A percentile compares a stretch with the other conserved stretches of the same genome.
These are phyloP conservation scores for Branchellion lobata DNA, from an alignment of 2,888 invertebrate species.

Conservation along the genomic window DNA sequence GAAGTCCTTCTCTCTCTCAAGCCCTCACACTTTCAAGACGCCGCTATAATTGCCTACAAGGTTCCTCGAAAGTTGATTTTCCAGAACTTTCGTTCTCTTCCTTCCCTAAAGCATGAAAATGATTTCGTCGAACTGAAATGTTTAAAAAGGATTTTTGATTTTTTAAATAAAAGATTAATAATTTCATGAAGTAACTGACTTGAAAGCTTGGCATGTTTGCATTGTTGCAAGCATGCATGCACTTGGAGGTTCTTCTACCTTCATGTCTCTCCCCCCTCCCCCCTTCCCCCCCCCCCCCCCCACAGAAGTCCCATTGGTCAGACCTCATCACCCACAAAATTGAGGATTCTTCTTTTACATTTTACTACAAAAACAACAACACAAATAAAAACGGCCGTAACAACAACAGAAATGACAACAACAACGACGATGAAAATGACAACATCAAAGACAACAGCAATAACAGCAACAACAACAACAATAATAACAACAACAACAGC, in stretches of 20 bases:
- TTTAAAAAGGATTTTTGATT: too few species aligned
- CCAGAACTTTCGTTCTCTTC: too few species aligned
- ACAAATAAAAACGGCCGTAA: too few species aligned
- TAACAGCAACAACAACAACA: conserved; percentile 2
- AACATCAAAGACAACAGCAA: background rate
- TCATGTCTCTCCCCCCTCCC: background rate
- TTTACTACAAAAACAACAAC: too few species aligned
- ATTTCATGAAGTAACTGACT: too few species aligned
- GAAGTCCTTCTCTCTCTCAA: conserved; percentile 65
- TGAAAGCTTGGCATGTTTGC: too few species aligned
- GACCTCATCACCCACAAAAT: conserved; percentile 37
- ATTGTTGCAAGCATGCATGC: too few species aligned
- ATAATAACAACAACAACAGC: background rate
- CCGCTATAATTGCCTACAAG: conserved; percentile 65
- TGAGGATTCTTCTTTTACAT: background rate
- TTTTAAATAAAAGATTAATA: too few species aligned
- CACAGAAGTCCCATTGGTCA: conserved; percentile 44
- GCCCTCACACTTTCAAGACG: conserved; percentile 66
- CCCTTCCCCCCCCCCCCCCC: background rate
- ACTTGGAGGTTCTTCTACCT: too few species aligned
- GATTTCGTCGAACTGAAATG: too few species aligned
- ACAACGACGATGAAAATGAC: background rate
- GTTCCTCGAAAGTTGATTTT: conserved; percentile 53
- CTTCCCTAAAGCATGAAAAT: too few species aligned
- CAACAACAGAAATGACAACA: too few species aligned